A percentile compares a stretch with the other conserved stretches of the same genome.
Evolutionary conservation across 2,797 vertebrate species (phyloP).

Genomic region (Furcifer pardalis): DNA sequence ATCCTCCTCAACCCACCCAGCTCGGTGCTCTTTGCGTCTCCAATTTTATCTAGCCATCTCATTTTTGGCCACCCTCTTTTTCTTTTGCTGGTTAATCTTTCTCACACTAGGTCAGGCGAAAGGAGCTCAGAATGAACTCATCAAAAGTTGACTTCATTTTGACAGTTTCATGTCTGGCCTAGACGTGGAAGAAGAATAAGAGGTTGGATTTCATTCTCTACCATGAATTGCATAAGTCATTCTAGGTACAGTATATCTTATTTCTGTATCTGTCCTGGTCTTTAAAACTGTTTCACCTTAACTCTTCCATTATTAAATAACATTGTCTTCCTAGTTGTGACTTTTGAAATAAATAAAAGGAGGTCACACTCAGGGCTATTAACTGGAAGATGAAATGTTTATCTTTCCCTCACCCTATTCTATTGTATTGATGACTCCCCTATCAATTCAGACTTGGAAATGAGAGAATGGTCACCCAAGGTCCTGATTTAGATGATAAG

Average conservation of each 20-base stretch:
- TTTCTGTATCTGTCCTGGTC: neutral
- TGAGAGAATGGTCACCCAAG: neutral
- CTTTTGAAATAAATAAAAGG: neutral
- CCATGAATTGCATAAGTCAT: neutral
- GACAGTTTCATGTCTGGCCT: too few relatives aligned
- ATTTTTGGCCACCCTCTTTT: too few relatives aligned
- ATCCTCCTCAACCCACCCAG: too few relatives aligned
- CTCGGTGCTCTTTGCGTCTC: too few relatives aligned
- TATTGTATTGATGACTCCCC: neutral
- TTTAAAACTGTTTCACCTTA: neutral
- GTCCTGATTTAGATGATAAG: neutral
- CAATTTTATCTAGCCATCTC: too few relatives aligned
- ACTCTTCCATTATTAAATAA: neutral
- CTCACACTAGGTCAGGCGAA: too few relatives aligned
- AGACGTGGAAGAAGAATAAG: too few relatives aligned
- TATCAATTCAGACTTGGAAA: too few relatives aligned
- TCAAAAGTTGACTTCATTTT: too few relatives aligned
- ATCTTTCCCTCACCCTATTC: neutral
- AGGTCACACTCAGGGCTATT: neutral
- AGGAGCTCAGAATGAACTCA: too few relatives aligned
- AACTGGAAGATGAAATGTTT: neutral
- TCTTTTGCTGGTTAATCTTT: too few relatives aligned
- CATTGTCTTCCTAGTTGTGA: neutral
- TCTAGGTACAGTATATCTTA: neutral
- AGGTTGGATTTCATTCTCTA: neutral